Percentiles rank a stretch among this genome's conserved stretches.
phyloP scores from a whole-genome alignment of 2,797 vertebrate species.

The Furcifer pardalis region DNA sequence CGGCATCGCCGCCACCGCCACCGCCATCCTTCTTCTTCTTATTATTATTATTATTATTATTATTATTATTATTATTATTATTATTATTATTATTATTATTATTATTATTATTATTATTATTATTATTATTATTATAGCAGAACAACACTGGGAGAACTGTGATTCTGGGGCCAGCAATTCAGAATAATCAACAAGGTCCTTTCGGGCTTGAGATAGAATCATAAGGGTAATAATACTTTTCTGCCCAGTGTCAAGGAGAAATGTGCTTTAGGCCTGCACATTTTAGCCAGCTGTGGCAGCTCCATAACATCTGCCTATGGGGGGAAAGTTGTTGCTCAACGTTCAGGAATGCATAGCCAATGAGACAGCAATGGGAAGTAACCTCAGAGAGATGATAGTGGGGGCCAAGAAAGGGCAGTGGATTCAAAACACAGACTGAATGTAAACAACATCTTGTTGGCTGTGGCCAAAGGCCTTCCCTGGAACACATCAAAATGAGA shows the following conservation, averaged over 20 bases:
- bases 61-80: too few species aligned
- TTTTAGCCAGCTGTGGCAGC: conserved; percentile 20
- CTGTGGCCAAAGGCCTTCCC: neutral
- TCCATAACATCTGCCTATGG: conserved; percentile 49
- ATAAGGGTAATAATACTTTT: conserved; percentile 25
- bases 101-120: too few species aligned
- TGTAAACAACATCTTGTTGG: conserved; percentile 38
- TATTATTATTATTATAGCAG: too few species aligned
- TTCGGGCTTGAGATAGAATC: conserved; percentile 1
- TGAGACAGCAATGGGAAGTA: conserved; percentile 64
- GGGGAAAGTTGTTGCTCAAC: conserved; percentile 72
- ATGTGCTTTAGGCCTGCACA: conserved; percentile 14
- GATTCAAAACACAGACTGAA: conserved; percentile 49
- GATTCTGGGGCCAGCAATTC: neutral
- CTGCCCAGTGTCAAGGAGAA: conserved; percentile 20
- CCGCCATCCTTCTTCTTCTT: too few species aligned
- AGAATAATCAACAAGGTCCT: conserved; percentile 16
- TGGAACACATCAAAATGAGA: conserved; percentile 1
- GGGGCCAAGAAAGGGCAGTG: conserved; percentile 43
- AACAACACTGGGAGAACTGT: neutral
- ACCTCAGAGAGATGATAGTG: conserved; percentile 53
- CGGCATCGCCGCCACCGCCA: too few species aligned
- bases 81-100: too few species aligned
- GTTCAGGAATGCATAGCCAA: conserved; percentile 70
- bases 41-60: too few species aligned